phyloP scores from a whole-genome alignment of 2,797 vertebrate species.

The Alauda arvensis region DNA sequence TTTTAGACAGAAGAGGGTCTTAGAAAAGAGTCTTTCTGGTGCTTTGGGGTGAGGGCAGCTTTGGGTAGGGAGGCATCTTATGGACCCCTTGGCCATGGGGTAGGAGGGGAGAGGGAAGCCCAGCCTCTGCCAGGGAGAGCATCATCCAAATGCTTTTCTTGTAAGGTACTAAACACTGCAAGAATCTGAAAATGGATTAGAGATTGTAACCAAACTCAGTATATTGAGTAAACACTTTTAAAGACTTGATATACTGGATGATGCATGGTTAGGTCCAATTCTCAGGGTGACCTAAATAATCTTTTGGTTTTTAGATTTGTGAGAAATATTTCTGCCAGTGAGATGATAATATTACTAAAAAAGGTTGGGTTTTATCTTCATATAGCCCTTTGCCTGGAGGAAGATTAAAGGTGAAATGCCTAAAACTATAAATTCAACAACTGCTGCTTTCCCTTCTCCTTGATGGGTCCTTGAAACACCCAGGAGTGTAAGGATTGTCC shows the following conservation, averaged over 20 bases:
- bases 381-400: background rate
- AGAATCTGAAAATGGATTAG: background rate
- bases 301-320: background rate
- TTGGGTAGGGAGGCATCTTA: background rate
- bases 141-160: background rate
- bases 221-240: background rate
- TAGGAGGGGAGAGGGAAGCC: background rate
- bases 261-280: background rate
- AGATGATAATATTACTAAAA: background rate
- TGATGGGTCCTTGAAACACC: background rate
- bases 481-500: background rate
- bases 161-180: background rate
- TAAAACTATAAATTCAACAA: background rate
- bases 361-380: background rate
- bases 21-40: background rate
- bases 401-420: background rate
- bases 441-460: background rate
- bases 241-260: background rate
- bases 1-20: background rate
- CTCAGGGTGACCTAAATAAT: background rate
- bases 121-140: background rate
- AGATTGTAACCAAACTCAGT: background rate
- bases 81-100: accelerated
- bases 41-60: background rate
- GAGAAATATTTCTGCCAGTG: background rate